Evolutionary conservation across 1,140 invertebrate species (phyloP).

Genomic region (Drosophila insularis): DNA sequence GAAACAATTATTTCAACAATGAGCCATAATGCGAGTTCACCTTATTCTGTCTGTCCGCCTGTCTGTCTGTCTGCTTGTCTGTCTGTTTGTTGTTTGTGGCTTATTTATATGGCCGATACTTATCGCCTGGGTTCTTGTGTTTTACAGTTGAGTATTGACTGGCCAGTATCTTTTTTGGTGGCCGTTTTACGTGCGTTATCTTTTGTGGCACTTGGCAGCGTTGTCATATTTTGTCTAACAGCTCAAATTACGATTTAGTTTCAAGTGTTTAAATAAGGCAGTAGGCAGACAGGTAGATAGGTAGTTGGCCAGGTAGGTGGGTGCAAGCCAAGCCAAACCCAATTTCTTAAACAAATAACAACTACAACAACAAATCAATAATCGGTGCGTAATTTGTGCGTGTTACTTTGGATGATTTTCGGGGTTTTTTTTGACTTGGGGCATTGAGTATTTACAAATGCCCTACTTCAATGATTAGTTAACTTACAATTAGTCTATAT

Average conservation of each 20-base stretch:
- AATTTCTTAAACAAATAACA: neutral
- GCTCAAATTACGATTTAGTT: conserved; percentile 79
- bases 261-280: conserved; percentile 67
- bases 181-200: conserved; percentile 44
- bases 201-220: conserved; percentile 33
- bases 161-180: conserved; percentile 42
- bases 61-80: conserved; percentile 12
- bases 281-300: conserved; percentile 16
- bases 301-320: no score
- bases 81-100: conserved; percentile 37
- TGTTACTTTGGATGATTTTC: conserved; percentile 36
- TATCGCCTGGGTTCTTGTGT: conserved; percentile 43
- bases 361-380: conserved; percentile 54
- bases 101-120: conserved; percentile 66
- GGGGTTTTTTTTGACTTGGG: neutral
- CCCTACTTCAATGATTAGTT: neutral
- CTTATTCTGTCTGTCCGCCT: conserved; percentile 6
- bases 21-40: neutral
- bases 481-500: neutral
- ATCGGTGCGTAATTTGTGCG: conserved; percentile 75
- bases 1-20: neutral
- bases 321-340: no score
- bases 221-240: conserved; percentile 78
- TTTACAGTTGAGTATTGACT: conserved; percentile 38
- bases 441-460: neutral